Base-by-base conservation (phyloP, 1,140 invertebrate species). In the Laupala kohalensis region DNA sequence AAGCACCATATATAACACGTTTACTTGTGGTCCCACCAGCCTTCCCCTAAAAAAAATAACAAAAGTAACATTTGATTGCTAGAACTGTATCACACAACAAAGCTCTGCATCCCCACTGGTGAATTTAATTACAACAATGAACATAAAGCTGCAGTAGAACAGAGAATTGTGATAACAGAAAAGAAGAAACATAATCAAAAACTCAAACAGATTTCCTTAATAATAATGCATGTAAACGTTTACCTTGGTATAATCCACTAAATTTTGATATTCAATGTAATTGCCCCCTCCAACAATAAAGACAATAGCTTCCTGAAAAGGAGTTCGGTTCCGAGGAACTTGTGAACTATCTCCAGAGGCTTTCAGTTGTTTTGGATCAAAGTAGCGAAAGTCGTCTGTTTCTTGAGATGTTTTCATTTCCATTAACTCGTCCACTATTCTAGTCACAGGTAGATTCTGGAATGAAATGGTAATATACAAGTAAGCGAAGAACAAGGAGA, bases 221-320 rank as follows among this genome's bases (percentile, higher is more conserved):
- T 6, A 4, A 15, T 15, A 28, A 26, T 28, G n/a, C 4, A 67
- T 1, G 6, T 4, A 24, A 67, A 64, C 9, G 29, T 70, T 75
- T 81, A 90, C 88, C 84, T 94, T 97, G 19, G 91, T 91, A 80
- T 97, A 98, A 80, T 99, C 96, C 30, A 94, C 87, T 53, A 99
- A 85, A 86, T 99, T 99, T 81, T 99, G 96, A 81, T 99, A 99
- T 82, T 99, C 97, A 76, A 98, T 98, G 79, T 99, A 99, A 84
- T 98, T 99, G 29, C 97, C 97, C 72, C 97, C 97, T 69, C 97
- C 97, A 28, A 99, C 92, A 69, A 99, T 85, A 81, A 99, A 99
- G 9, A 99, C 96, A 75, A 98, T 90, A 15, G 95, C 93, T 78
- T 96, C 94, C 79, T 92, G 88, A 80, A 92, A 92, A 77, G 87